Evolutionary conservation across 2,797 vertebrate species (phyloP), one percentile per base, ranked within the genome.

Genomic region (Erithacus rubecula): DNA sequence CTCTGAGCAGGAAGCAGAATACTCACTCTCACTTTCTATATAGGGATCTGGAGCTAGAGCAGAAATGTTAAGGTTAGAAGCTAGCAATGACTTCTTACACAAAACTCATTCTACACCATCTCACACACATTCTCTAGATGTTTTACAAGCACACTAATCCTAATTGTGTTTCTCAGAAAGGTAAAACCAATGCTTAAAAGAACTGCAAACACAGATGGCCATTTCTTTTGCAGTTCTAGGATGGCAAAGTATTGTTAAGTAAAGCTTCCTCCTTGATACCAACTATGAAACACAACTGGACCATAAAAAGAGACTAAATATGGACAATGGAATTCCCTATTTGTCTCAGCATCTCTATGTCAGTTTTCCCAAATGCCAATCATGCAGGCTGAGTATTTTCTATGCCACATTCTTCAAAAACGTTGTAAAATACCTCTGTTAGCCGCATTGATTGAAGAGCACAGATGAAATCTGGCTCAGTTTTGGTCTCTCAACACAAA

Each of bases 11-110:
- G 99, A 99, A 71, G 98, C 97, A 14, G 99, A 99, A 93, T 99
- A 98, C 78, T 99, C 99, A 81, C 99, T 99, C 95, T 99, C 99
- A 29, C 98, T 99, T 96, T 99, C 99, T 32, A 98, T 98, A 78
- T 96, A 97, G 34, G 98, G 93, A 84, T 96, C 98, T 4, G 98
- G 96, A 71, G 96, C 99, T 99, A 95, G 44, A 86, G 53, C 22
- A 77, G 23, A 83, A 94, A 77, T 41, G n/a, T 85, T 44, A 76
- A 58, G 26, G 74, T 94, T 84, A 96, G 92, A 87, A 88, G 32
- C 23, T 32, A 88, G 41, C 37, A 76, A 81, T 6, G 0, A 53
- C 32, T 89, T 91, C 72, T 72, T 56, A 83, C 23, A 65, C 5
- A 71, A 29, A 87, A 92, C 9, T 30, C 10, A 16, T 43, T 84